phyloP scores from a whole-genome alignment of 2,797 vertebrate genomes.

The Myripristis murdjan region DNA sequence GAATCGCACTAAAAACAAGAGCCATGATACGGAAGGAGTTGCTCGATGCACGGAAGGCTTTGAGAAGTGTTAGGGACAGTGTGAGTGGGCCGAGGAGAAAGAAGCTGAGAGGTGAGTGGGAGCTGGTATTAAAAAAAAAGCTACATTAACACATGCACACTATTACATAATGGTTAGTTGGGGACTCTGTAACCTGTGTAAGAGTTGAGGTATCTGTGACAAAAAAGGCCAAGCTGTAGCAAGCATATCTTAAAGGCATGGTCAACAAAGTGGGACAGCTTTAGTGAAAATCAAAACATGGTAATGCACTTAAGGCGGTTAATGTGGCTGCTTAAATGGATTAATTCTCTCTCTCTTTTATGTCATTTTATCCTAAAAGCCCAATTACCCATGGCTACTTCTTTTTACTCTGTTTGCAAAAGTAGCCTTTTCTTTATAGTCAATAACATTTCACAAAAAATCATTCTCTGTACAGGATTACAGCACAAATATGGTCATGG shows the following conservation, averaged over 20 bases:
- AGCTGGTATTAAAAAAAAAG: conserved; percentile 18
- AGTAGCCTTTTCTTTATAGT: neutral
- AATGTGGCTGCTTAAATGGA: conserved; percentile 44
- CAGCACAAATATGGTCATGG: neutral
- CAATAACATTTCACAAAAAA: neutral
- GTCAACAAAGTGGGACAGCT: conserved; percentile 34
- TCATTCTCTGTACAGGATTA: neutral
- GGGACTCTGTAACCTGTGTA: neutral
- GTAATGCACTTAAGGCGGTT: conserved; percentile 27
- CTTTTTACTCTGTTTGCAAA: conserved; percentile 5
- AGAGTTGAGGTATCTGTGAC: neutral
- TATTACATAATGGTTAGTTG: neutral
- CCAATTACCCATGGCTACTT: neutral
- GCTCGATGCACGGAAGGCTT: conserved; percentile 74
- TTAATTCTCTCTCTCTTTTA: conserved; percentile 13
- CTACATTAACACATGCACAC: neutral
- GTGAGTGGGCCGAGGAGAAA: conserved; percentile 64
- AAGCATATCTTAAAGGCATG: conserved; percentile 17
- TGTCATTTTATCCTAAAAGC: neutral
- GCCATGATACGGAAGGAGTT: conserved; percentile 77
- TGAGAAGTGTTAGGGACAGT: conserved; percentile 65
- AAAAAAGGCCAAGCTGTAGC: neutral
- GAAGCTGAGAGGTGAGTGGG: conserved; percentile 79
- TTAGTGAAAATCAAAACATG: conserved; percentile 52
- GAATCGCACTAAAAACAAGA: neutral